Conservation (phyloP, 2,797 vertebrate species). For the Sciaenops ocellatus region DNA sequence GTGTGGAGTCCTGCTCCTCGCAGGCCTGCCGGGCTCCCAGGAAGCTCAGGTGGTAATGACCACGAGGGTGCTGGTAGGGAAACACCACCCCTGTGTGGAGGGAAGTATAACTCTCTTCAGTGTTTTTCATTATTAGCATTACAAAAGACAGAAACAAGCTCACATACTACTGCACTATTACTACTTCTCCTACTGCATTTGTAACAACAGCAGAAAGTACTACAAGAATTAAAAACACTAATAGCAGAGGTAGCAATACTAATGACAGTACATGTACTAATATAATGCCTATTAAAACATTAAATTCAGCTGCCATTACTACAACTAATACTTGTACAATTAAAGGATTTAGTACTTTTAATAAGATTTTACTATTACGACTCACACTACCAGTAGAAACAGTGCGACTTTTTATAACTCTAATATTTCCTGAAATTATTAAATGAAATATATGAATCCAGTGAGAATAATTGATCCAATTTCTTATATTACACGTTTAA, state of each 20-base stretch:
- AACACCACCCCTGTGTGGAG: conserved; percentile 88
- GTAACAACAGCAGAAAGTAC: not conserved
- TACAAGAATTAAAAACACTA: not conserved
- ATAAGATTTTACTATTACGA: no score
- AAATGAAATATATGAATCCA: no score
- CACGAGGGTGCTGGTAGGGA: conserved; percentile 88
- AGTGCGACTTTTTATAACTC: no score
- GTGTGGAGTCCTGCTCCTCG: conserved; percentile 85
- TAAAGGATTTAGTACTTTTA: not conserved
- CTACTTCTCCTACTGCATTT: not conserved
- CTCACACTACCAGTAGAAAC: no score
- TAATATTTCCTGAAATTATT: no score
- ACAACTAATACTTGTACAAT: not conserved
- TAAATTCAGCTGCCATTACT: not conserved
- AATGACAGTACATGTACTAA: no score
- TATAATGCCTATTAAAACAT: not conserved
- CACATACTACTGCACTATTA: not conserved
- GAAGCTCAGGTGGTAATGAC: conserved; percentile 90
- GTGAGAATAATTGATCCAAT: no score
- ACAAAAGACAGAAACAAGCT: not conserved
- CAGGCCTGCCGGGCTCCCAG: conserved; percentile 86
- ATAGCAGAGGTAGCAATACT: not conserved
- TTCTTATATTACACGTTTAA: not conserved
- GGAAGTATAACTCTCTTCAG: not conserved
- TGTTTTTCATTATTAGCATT: not conserved